Percentiles rank a stretch among this genome's conserved stretches.
phyloP scores from a whole-genome alignment of 2,113 vertebrate species.

The Ranitomeya imitator region DNA sequence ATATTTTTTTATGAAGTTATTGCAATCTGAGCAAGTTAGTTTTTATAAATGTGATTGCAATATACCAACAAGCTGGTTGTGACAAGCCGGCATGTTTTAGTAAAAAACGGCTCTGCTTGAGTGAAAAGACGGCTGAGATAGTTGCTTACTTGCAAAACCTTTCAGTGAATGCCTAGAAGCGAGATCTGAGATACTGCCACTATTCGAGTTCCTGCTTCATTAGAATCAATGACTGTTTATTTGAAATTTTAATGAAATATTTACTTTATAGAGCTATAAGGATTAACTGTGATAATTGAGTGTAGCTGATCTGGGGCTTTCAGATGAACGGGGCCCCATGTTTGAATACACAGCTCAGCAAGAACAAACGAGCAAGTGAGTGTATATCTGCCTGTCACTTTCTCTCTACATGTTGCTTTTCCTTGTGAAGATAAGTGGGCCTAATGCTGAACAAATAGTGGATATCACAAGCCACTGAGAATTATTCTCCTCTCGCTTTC shows the following conservation, averaged over 20 bases:
- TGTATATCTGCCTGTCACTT: constrained; percentile 96
- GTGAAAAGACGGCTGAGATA: constrained; percentile 37
- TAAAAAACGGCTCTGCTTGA: neutral
- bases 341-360: constrained; percentile 93
- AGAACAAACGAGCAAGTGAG: constrained; percentile 87
- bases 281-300: constrained; percentile 99
- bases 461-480: constrained; percentile 99
- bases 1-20: neutral
- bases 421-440: constrained; percentile 99
- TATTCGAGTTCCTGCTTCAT: constrained; percentile 89
- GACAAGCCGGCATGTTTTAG: constrained; percentile 7
- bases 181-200: constrained; percentile 82
- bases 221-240: constrained; percentile 98
- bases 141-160: constrained; percentile 65
- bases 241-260: constrained; percentile 99
- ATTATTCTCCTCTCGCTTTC: constrained; percentile 97
- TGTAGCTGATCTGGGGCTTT: constrained; percentile 87
- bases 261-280: constrained; percentile 98
- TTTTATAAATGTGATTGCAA: constrained; percentile 27
- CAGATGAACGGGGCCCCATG: constrained; percentile 85
- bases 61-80: constrained; percentile 17
- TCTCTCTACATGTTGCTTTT: constrained; percentile 98
- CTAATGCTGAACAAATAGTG: constrained; percentile 99
- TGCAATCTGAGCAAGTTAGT: neutral
- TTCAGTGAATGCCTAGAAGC: constrained; percentile 74